phyloP scores from a whole-genome alignment of 2,113 vertebrate species.

The Oxyruncus cristatus region DNA sequence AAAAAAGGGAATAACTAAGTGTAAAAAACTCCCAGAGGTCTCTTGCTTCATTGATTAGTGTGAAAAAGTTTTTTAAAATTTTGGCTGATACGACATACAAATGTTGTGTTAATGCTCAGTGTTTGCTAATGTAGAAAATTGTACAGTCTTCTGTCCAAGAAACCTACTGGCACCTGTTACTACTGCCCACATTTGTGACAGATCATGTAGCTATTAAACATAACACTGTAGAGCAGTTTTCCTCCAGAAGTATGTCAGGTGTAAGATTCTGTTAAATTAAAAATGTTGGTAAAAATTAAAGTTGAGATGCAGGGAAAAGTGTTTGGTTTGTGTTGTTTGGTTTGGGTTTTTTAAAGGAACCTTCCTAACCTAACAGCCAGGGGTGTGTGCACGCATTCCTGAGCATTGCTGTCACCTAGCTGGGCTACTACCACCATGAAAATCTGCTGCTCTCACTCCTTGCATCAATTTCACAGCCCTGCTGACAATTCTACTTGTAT shows the following conservation, averaged over 20 bases:
- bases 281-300: background rate
- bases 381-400: background rate
- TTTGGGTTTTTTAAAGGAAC: background rate
- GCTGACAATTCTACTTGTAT: background rate
- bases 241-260: background rate
- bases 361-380: background rate
- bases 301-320: background rate
- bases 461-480: background rate
- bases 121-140: background rate
- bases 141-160: background rate
- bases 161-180: background rate
- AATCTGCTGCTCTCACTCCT: background rate
- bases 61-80: background rate
- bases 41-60: background rate
- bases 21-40: background rate
- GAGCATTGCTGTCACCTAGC: background rate
- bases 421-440: fast-evolving
- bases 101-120: background rate
- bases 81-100: background rate
- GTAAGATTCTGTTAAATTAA: too few relatives aligned
- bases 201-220: background rate
- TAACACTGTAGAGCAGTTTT: background rate
- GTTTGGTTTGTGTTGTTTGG: too few relatives aligned
- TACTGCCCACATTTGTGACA: background rate
- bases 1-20: background rate